Evolutionary conservation across 2,113 vertebrate genomes (phyloP), one percentile per base, ranked within the genome.

Genomic region (Picathartes gymnocephalus): DNA sequence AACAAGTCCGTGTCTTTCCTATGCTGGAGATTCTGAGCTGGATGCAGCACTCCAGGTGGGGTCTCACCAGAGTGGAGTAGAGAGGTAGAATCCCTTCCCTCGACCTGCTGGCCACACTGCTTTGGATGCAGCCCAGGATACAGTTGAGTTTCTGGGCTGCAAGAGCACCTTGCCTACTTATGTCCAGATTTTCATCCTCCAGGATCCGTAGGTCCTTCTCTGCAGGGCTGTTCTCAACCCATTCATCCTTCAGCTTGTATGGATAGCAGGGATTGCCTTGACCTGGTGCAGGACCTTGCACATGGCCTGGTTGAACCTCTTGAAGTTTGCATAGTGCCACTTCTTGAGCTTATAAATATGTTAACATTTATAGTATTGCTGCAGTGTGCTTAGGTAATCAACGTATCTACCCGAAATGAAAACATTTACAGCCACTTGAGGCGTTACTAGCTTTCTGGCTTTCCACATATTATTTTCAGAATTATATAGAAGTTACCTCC

Each of bases 41-140:
- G 12, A 23, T 37, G 57, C 42, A 50, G 56, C 17, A 44, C 7
- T 53, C 5, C 24, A 50, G 8, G 7, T 51, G 20, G 20, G 14
- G 17, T 79, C n/a, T 85, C 73, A 58, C 6, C 54, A n/a, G 27
- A 31, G 15, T 14, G 20, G 40, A 72, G 24, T 3, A 37, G 23
- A 71, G 58, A 39, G 53, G 13, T 2, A 56, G 48, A 74, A 81
- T 56, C 23, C 20, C 28, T 60, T 74, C 42, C 19, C 27, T 68
- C 0, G 1, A 25, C 48, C 33, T 56, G 20, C 42, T 56, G 42
- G 4, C 10, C 35, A 14, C 0, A 0, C 31, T 39, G 10, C 24
- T 69, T 62, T 50, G 21, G 48, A 23, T 60, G n/a, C 30, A 60
- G 51, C 60, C 45, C 8, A 10, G 33, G 42, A 66, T 37, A 24